phyloP scores from a whole-genome alignment of 2,888 invertebrate genomes.

The Biston stratarius region DNA sequence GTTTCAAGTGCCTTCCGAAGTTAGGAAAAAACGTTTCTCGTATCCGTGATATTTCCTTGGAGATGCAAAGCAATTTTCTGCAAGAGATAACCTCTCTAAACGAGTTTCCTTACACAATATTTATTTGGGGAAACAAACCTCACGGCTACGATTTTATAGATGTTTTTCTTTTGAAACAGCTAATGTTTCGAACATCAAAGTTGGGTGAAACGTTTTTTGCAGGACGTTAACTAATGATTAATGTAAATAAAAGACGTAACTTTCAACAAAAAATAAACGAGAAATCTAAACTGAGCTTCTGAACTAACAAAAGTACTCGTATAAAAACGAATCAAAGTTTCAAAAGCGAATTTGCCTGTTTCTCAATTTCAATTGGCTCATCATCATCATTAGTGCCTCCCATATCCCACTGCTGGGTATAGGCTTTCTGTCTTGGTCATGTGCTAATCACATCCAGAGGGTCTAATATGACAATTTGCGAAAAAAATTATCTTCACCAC shows the following conservation, averaged over 20 bases:
- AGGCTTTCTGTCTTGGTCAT: too few relatives aligned
- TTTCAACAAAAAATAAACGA: constrained; percentile 35
- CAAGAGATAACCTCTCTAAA: constrained; percentile 77
- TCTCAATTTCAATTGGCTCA: not conserved
- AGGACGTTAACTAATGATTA: constrained; percentile 48
- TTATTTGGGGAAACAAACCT: constrained; percentile 60
- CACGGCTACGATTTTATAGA: constrained; percentile 50
- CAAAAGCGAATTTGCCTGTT: constrained; percentile 14
- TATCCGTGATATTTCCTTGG: constrained; percentile 78
- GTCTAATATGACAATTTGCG: too few relatives aligned
- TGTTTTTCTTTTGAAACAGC: constrained; percentile 43
- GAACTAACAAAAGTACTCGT: constrained; percentile 62
- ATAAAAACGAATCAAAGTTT: constrained; percentile 43
- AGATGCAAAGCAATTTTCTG: constrained; percentile 84
- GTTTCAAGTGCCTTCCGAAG: constrained; percentile 65
- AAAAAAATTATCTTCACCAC: too few relatives aligned
- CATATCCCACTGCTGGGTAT: too few relatives aligned
- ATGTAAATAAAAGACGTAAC: constrained; percentile 49
- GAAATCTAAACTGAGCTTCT: constrained; percentile 59
- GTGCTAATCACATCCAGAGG: too few relatives aligned
- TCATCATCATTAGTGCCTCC: too few relatives aligned
- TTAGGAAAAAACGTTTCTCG: constrained; percentile 72
- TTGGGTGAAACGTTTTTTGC: constrained; percentile 44
- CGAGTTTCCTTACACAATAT: constrained; percentile 69
- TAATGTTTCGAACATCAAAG: constrained; percentile 40